phyloP scores from a whole-genome alignment of 1,140 invertebrate species.

The Arctopsyche grandis region DNA sequence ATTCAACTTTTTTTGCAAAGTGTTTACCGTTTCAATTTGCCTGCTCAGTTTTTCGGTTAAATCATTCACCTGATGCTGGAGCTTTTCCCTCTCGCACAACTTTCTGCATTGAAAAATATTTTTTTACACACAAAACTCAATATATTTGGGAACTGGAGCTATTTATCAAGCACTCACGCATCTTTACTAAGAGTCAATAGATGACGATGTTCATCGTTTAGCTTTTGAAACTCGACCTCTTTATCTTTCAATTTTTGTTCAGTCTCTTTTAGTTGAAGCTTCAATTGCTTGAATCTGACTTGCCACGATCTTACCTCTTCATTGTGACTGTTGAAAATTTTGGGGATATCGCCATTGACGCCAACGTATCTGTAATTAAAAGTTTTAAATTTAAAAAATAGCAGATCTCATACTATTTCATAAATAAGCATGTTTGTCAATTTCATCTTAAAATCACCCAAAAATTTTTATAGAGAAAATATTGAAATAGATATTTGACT shows the following conservation, averaged over 20 bases:
- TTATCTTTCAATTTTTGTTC: slow-evolving; percentile 73
- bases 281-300: slow-evolving; percentile 74
- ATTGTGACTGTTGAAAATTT: slow-evolving; percentile 76
- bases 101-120: slow-evolving; percentile 63
- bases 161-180: slow-evolving; percentile 61
- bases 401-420: not conserved
- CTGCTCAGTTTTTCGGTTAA: slow-evolving; percentile 72
- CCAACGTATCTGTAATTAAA: slow-evolving; percentile 74
- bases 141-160: too few relatives aligned
- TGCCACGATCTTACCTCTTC: slow-evolving; percentile 80
- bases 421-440: too few relatives aligned
- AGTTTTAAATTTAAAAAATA: not conserved
- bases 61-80: slow-evolving; percentile 72
- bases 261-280: slow-evolving; percentile 70
- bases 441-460: too few relatives aligned
- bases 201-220: slow-evolving; percentile 76
- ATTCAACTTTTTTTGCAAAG: slow-evolving; percentile 73
- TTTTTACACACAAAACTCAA: too few relatives aligned
- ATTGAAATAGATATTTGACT: too few relatives aligned
- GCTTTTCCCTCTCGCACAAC: slow-evolving; percentile 76
- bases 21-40: slow-evolving; percentile 75
- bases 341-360: slow-evolving; percentile 77
- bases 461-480: too few relatives aligned
- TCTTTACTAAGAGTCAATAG: slow-evolving; percentile 76
- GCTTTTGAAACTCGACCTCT: slow-evolving; percentile 71